Conservation (phyloP, 2,113 vertebrate genomes). For the Axis porcinus region DNA sequence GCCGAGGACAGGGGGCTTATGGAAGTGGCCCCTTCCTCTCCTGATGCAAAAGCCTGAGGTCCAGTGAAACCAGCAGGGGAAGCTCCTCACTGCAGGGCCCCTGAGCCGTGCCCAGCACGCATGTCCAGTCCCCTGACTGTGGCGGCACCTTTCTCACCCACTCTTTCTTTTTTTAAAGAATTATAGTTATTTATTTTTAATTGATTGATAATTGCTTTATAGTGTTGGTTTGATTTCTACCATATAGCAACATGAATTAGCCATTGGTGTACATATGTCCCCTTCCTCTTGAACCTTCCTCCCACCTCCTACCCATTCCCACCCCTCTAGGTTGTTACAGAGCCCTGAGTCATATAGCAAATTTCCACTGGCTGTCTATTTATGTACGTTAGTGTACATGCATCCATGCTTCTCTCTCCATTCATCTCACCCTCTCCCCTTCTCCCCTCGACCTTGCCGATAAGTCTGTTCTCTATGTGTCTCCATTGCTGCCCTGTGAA, state of each 20-base stretch:
- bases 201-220: background rate
- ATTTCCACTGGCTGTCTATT: background rate
- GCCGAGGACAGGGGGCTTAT: background rate
- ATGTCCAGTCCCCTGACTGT: background rate
- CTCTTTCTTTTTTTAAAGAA: background rate
- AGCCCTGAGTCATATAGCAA: background rate
- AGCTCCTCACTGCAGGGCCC: background rate
- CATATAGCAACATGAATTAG: background rate
- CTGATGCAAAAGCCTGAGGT: background rate
- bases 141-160: background rate
- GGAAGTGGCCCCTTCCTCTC: background rate
- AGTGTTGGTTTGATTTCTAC: background rate
- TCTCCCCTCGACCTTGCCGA: background rate
- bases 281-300: background rate
- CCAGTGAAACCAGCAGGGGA: background rate
- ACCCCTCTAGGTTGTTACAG: background rate
- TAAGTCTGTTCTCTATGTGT: background rate
- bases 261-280: background rate
- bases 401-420: background rate
- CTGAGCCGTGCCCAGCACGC: background rate
- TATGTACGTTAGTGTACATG: background rate
- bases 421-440: background rate
- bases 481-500: background rate
- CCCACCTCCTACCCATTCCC: background rate
- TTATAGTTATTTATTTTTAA: background rate